phyloP scores from a whole-genome alignment of 1,140 invertebrate species.

The Nixonia krombeini region DNA sequence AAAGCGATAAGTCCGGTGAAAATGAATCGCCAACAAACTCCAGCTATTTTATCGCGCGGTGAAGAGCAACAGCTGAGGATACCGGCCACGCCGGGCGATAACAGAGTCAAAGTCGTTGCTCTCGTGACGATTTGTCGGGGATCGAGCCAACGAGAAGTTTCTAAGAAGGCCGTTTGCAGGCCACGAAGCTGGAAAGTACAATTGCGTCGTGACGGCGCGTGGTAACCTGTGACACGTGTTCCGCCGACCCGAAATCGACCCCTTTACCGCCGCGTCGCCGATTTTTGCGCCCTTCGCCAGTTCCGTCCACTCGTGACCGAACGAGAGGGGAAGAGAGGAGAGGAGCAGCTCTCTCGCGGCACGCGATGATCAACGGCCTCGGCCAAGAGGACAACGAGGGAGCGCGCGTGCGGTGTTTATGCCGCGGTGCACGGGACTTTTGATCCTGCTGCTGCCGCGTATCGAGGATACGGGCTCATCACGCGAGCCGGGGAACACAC shows the following conservation, averaged over 20 bases:
- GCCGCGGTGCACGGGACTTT: constrained; percentile 41
- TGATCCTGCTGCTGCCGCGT: constrained; percentile 41
- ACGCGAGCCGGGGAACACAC: constrained; percentile 40
- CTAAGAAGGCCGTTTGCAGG: no score
- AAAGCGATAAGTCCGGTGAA: no score
- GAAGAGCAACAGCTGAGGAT: no score
- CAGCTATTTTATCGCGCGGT: no score
- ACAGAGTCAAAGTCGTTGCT: no score
- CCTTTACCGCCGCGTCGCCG: constrained; percentile 40
- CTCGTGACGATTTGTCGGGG: no score
- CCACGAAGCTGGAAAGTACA: constrained; percentile 40
- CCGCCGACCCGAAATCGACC: constrained; percentile 46
- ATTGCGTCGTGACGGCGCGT: constrained; percentile 37
- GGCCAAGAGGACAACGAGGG: constrained; percentile 16
- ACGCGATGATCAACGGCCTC: constrained; percentile 48
- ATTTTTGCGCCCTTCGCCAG: constrained; percentile 46
- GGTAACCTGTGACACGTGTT: constrained; percentile 42
- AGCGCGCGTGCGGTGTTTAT: not conserved
- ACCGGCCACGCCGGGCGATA: no score
- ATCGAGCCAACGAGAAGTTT: no score
- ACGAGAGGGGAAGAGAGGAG: no score
- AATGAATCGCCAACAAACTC: no score
- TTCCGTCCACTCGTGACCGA: constrained; percentile 44
- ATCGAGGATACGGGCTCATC: constrained; percentile 49
- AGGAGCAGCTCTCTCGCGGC: constrained; percentile 48